Evolutionary conservation across 2,113 vertebrate genomes (phyloP), one percentile per base, ranked within the genome.

Genomic region (Pseudolaguvia tuberculata): DNA sequence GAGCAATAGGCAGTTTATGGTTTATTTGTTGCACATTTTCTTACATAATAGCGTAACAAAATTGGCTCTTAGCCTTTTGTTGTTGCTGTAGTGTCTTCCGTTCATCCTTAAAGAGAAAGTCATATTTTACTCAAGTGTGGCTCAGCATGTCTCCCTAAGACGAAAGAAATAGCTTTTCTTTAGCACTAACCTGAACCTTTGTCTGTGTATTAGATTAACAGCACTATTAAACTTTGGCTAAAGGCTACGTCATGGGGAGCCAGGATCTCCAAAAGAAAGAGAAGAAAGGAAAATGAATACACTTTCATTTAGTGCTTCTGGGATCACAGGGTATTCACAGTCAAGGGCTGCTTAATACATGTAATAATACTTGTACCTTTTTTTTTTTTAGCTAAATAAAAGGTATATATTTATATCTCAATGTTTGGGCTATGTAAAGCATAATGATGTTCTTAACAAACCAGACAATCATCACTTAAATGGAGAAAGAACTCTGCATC

Each of bases 101-200:
- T 81, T 65, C 73, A 69, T 45, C 72, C 81, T 85, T 69, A 87
- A 87, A 88, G 80, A 73, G 76, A 82, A 25, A 81, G 83, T 57
- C 77, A 80, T 85, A 86, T 85, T 85, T 88, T 81, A 82, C 58
- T 80, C 81, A 78, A 72, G 35, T 53, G 52, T 75, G 68, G 73
- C 78, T 51, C 76, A 77, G 77, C 75, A 57, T 48, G 86, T 79
- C 82, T 81, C 80, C 59, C 70, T 81, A 78, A 83, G 79, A 72
- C 23, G 35, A 77, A 79, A 74, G 75, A 39, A 55, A 84, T n/a
- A 69, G 82, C 82, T 57, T 76, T 61, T 73, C 65, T 65, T 68
- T 11, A 25, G 23, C 27, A 67, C 47, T n/a, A 27, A 25, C 62
- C 77, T 83, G 84, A 87, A 80, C 79, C 65, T 70, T 75, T 71